Evolutionary conservation across 1,140 invertebrate genomes (phyloP).

Genomic region (Lasioglossum albipes): DNA sequence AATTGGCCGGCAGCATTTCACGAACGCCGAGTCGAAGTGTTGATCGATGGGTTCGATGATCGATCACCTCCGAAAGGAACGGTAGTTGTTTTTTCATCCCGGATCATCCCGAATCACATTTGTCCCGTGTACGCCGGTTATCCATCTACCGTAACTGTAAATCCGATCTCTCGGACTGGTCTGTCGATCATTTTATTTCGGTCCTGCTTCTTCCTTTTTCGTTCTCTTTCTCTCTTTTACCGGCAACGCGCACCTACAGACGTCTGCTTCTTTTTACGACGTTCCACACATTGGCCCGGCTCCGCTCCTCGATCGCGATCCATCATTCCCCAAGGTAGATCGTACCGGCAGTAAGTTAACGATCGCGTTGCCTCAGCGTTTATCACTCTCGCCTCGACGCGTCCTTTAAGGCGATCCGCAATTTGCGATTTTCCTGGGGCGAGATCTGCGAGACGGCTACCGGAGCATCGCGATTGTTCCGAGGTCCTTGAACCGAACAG

Average conservation of each 20-base stretch:
- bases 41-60: constrained; percentile 8
- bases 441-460: no score
- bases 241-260: neutral
- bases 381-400: no score
- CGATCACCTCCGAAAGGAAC: constrained; percentile 3
- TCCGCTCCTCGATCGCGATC: neutral
- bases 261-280: neutral
- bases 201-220: neutral
- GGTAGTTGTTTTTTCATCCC: neutral
- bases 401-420: no score
- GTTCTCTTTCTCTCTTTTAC: neutral
- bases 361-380: neutral
- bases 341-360: neutral
- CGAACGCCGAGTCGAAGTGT: neutral
- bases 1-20: neutral
- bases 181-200: constrained; percentile 31
- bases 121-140: constrained; percentile 21
- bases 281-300: neutral
- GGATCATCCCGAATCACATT: neutral
- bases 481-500: neutral
- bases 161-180: constrained; percentile 7
- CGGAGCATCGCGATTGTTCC: no score
- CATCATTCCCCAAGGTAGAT: constrained; percentile 7
- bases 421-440: no score
- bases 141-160: constrained; percentile 33